Evolutionary conservation across 1,140 invertebrate species (phyloP).

Genomic region (Zaprionus ornatus): DNA sequence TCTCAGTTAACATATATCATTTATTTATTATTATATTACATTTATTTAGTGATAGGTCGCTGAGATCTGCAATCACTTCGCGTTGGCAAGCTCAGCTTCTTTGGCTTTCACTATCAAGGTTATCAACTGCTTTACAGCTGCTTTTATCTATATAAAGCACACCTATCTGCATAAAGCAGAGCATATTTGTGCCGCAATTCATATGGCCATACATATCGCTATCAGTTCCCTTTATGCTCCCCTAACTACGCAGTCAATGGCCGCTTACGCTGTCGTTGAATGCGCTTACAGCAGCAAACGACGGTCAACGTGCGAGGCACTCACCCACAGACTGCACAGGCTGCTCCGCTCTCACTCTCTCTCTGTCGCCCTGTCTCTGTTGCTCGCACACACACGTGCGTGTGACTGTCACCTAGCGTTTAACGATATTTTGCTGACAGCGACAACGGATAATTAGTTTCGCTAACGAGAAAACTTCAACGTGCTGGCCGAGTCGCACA

Average conservation of each 20-base stretch:
- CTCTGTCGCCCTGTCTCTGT: not conserved
- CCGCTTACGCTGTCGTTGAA: slow-evolving; percentile 22
- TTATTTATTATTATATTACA: too few species aligned
- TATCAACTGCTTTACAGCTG: not conserved
- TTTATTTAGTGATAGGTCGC: too few species aligned
- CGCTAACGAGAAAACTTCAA: slow-evolving; percentile 81
- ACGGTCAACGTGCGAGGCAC: slow-evolving; percentile 18
- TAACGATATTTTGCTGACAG: slow-evolving; percentile 81
- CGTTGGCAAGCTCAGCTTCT: not conserved
- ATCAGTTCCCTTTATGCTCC: slow-evolving; percentile 14
- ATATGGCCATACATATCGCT: not conserved
- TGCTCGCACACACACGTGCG: slow-evolving; percentile 6
- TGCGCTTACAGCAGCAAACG: slow-evolving; percentile 31
- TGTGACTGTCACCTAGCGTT: slow-evolving; percentile 72
- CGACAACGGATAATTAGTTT: slow-evolving; percentile 82
- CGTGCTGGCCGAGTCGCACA: slow-evolving; percentile 37
- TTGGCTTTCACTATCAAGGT: not conserved
- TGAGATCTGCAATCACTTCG: not conserved
- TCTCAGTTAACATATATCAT: too few species aligned
- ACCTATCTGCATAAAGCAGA: not conserved
- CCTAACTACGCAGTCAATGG: slow-evolving; percentile 17
- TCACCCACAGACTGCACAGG: not conserved
- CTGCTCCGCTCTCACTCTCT: not conserved
- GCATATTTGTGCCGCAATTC: not conserved
- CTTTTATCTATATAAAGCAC: not conserved